Conservation (phyloP, 2,888 invertebrate species). For the Nymphalis polychloros region DNA sequence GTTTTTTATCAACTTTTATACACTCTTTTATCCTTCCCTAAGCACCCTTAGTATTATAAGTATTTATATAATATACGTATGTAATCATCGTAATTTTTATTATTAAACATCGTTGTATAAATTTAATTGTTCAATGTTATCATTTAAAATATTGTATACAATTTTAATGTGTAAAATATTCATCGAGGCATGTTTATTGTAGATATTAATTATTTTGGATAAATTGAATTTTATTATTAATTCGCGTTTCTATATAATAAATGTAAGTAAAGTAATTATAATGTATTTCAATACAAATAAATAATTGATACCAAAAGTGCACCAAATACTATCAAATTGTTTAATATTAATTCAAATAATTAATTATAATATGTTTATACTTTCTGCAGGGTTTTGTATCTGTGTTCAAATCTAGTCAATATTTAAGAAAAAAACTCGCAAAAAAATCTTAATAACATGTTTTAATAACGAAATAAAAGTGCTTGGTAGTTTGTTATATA, state of each 20-base stretch:
- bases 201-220: slow-evolving; percentile 6
- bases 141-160: slow-evolving; percentile 1
- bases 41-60: slow-evolving; percentile 68
- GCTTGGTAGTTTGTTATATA: slow-evolving; percentile 37
- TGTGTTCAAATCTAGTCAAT: slow-evolving; percentile 57
- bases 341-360: slow-evolving; percentile 31
- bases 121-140: slow-evolving; percentile 20
- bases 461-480: slow-evolving; percentile 18
- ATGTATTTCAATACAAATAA: slow-evolving; percentile 8
- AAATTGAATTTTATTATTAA: not conserved
- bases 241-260: not conserved
- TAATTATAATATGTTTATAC: slow-evolving; percentile 38
- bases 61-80: slow-evolving; percentile 30
- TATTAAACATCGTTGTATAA: slow-evolving; percentile 19
- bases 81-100: slow-evolving; percentile 25
- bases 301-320: slow-evolving; percentile 24
- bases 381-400: slow-evolving; percentile 60
- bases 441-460: slow-evolving; percentile 1
- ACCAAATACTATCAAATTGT: slow-evolving; percentile 29
- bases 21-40: slow-evolving; percentile 80
- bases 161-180: not conserved
- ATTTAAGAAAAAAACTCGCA: slow-evolving; percentile 31
- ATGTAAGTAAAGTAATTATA: not conserved
- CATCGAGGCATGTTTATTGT: not conserved
- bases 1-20: slow-evolving; percentile 80